Base-by-base conservation (phyloP, 2,797 vertebrate species). In the Epinephelus coioides region DNA sequence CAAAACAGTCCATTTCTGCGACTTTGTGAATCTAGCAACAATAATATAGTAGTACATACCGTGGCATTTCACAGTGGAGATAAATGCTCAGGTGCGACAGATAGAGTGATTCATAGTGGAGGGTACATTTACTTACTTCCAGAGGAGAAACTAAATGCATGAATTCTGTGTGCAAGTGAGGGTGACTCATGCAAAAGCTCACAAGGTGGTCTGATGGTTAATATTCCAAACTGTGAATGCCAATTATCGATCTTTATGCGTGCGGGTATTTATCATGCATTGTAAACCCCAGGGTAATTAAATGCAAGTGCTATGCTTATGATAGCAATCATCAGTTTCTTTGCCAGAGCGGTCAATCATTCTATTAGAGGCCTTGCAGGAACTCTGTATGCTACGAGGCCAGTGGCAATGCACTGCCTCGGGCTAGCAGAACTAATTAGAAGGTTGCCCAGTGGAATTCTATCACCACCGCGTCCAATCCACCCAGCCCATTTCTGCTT, bases 381-480 rank as follows among this genome's bases (percentile, higher is more conserved):
- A 93, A 91, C 85, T 91, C 87, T 88, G 91, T 84, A 81, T 91
- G 92, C 89, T 86, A 73, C 62, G 74, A 86, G 89, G 92, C 94
- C 90, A 82, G 86, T 91, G 92, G 94, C 94, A 85, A 92, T 87
- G 79, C 83, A 83, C 54, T 56, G 90, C 94, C 93, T 87, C 81
- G 56, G 93, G 95, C 94, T 84, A 87, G 87, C 87, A 92, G 91
- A 94, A 92, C 93, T 95, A 95, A 96, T 96, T 96, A 95, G 94
- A 91, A 92, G 92, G 87, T 94, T 89, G 89, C 95, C 94, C 94
- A 81, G 84, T 86, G 95, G 95, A 95, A 95, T 95, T 94, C 90
- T 83, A 88, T 81, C 82, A 90, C 81, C 90, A 79, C 82, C 84
- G 49, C 90, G 76, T 90, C 87, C 92, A 90, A 89, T 81, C 69